These are phyloP conservation scores for Coilia nasus DNA, from an alignment of 2,797 vertebrate genomes.

Conservation along the genomic window DNA sequence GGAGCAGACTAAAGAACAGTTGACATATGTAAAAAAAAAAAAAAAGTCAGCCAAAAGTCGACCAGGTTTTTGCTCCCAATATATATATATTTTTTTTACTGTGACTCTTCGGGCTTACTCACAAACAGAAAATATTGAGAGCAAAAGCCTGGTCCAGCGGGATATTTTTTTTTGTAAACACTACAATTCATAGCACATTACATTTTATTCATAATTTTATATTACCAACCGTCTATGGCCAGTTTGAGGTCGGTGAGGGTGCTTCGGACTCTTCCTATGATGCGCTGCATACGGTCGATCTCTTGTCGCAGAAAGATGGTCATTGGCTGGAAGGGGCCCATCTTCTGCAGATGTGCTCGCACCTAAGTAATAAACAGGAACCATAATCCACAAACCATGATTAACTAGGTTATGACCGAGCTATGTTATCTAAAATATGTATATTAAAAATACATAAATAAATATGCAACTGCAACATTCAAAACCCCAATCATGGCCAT, in stretches of 20 bases:
- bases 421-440: too few species aligned
- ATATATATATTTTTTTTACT: too few species aligned
- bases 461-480: not conserved
- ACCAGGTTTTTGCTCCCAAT: too few species aligned
- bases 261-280: conserved; percentile 75
- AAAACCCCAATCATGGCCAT: not conserved
- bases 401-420: not conserved
- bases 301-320: conserved; percentile 87
- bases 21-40: too few species aligned
- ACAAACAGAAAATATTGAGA: too few species aligned
- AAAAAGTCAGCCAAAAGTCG: too few species aligned
- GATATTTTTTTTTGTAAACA: too few species aligned
- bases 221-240: conserved; percentile 80
- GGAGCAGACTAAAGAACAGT: too few species aligned
- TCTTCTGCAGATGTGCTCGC: conserved; percentile 77
- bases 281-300: conserved; percentile 82
- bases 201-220: not conserved
- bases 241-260: conserved; percentile 81
- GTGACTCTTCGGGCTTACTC: too few species aligned
- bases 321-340: conserved; percentile 81
- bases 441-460: not conserved
- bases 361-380: conserved; percentile 65
- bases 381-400: not conserved
- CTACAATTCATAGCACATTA: too few species aligned
- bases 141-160: too few species aligned